Conservation (phyloP, 2,797 vertebrate genomes). For the Euthynnus affinis region DNA sequence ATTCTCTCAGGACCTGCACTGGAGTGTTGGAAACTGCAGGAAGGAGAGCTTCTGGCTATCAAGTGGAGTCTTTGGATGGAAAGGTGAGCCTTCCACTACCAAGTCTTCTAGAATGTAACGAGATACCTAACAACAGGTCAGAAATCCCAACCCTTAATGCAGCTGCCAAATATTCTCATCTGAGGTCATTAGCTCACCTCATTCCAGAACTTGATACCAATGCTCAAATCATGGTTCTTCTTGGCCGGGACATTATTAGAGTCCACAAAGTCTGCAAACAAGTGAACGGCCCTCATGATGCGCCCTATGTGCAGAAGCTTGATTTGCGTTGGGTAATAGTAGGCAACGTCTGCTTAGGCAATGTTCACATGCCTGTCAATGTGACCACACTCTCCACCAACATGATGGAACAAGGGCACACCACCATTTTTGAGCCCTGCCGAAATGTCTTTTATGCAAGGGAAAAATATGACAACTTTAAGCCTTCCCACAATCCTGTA, state of each 20-base stretch:
- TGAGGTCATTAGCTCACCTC: slow-evolving; percentile 13
- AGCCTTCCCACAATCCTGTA: too few relatives aligned
- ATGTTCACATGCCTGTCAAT: too few relatives aligned
- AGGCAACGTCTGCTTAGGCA: too few relatives aligned
- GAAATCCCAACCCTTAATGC: slow-evolving; percentile 35
- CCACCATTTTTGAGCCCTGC: too few relatives aligned
- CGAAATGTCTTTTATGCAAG: too few relatives aligned
- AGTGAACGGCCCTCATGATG: slow-evolving; percentile 14
- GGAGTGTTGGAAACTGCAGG: slow-evolving; percentile 10
- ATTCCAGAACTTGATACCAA: slow-evolving; percentile 17
- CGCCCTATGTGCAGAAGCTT: too few relatives aligned
- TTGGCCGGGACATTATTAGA: slow-evolving; percentile 37
- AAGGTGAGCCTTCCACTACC: not conserved
- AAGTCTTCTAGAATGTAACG: slow-evolving; percentile 37
- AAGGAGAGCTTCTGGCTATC: slow-evolving; percentile 22
- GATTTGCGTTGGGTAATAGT: too few relatives aligned
- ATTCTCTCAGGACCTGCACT: slow-evolving; percentile 32
- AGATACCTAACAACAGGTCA: slow-evolving; percentile 41
- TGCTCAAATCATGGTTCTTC: slow-evolving; percentile 20
- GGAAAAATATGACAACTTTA: too few relatives aligned
- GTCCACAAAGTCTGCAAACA: slow-evolving; percentile 34
- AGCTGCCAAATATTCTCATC: slow-evolving; percentile 20
- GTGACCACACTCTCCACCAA: too few relatives aligned
- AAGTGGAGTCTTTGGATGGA: not conserved
- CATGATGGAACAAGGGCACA: too few relatives aligned